Base-by-base conservation (phyloP, 2,797 vertebrate genomes). In the Heliangelus exortis region DNA sequence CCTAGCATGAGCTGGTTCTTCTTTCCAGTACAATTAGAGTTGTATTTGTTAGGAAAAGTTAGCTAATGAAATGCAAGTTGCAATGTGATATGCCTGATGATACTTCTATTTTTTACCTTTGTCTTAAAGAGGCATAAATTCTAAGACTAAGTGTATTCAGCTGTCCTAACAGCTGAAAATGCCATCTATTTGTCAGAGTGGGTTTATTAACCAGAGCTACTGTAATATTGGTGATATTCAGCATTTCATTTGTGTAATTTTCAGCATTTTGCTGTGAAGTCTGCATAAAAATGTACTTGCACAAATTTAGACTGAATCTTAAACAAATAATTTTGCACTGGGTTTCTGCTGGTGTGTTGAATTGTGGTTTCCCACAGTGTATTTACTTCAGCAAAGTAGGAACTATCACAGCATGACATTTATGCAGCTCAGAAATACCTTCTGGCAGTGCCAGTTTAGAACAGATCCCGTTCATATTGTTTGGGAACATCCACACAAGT, bases 251-350 rank as follows among this genome's bases (percentile, higher is more conserved):
- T 80, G 18, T 85, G 12, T 54, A n/a, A 15, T 33, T 90, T 71
- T 53, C 65, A 47, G 41, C 31, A n/a, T 39, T 84, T 74, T 90
- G 25, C 75, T 78, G 41, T 63, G 51, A 75, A 75, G 54, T 79
- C 74, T 61, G 15, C 29, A 45, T 88, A 63, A 84, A 89, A 88
- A 91, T 71, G 31, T 85, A 75, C 76, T 87, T 83, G 34, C 28
- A 95, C 73, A 92, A 81, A 72, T 45, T 82, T 69, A 62, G 61
- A 85, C 89, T 95, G 84, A 71, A 67, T 93, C 57, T 82, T 92
- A 93, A 94, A 90, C 58, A 76, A 72, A 69, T 69, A 53, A 33
- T 75, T 80, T 13, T 79, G 53, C 87, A 71, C 51, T 58, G 55
- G 59, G 33, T 90, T 95, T 83, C 53, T 69, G 79, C 93, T 90